A percentile compares a stretch with the other conserved stretches of the same genome.
These are phyloP conservation scores for Oxystoma pomonae DNA, from an alignment of 2,888 invertebrate genomes.

Conservation along the genomic window DNA sequence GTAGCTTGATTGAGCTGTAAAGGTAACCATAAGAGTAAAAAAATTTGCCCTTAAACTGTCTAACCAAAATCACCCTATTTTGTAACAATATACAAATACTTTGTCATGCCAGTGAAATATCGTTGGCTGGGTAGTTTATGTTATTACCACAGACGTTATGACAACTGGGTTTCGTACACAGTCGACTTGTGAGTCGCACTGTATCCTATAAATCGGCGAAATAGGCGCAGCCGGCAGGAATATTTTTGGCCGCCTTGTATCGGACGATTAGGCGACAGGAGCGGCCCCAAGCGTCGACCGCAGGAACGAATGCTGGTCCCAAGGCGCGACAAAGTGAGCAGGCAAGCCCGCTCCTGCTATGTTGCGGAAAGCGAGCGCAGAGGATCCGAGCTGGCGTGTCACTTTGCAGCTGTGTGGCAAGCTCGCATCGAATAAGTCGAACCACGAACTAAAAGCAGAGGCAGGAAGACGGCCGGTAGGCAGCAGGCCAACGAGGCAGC, in stretches of 20 bases:
- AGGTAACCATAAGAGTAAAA: too few species aligned
- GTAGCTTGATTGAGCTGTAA: too few species aligned
- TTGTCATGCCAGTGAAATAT: too few species aligned
- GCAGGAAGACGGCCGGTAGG: constrained; percentile 5
- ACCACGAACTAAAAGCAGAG: constrained; percentile 4
- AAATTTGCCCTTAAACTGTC: too few species aligned
- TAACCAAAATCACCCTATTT: too few species aligned
- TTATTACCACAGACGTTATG: too few species aligned
- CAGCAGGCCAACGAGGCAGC: neutral
- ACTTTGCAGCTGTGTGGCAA: neutral
- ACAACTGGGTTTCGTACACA: too few species aligned
- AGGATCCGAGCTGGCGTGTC: neutral
- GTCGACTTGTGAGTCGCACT: too few species aligned
- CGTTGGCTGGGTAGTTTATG: too few species aligned
- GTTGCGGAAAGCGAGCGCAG: neutral
- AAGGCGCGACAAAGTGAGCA: neutral
- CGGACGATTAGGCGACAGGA: neutral
- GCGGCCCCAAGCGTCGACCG: neutral
- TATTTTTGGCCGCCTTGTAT: too few species aligned
- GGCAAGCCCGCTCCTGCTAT: neutral
- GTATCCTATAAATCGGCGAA: too few species aligned
- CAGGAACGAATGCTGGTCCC: neutral
- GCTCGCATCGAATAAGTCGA: neutral
- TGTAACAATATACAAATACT: too few species aligned
- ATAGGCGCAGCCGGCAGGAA: neutral